Base-by-base conservation (phyloP, 1,140 invertebrate species). In the Nixonia krombeini region DNA sequence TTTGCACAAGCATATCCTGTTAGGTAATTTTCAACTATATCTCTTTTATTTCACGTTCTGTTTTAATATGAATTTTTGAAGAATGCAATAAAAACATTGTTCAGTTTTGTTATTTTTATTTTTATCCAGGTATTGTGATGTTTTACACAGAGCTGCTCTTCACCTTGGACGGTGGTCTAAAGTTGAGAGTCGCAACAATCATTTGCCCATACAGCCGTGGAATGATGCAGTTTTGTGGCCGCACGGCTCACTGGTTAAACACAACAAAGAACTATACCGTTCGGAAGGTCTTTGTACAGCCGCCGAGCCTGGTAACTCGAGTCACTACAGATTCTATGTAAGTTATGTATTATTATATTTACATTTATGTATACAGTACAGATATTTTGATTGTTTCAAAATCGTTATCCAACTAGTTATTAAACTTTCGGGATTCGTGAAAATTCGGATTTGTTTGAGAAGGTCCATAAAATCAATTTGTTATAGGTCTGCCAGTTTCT, bases 121-220 rank as follows among this genome's bases (percentile, higher is more conserved):
- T 42, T 49, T n/a, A 26, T 31, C 9, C 37, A 87, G 90, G 61
- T 95, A 96, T 76, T 92, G 94, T 71, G 96, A 99, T 84, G 90
- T 93, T 9, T 84, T 97, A 25, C 96, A 99, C 76, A 87, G 93
- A 74, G 92, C 94, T 51, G 92, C 96, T 0, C 80, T 95, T 13
- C 96, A 99, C 84, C 87, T 98, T 8, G 96, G 96, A 6, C 88
- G 88, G 61, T 98, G 95, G 95, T 87, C 88, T 35, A 90, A 89
- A 76, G 83, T 95, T 41, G 91, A 93, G 74, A 86, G 86, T 42
- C 87, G 87, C 58, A 88, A 87, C 78, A 86, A 69, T 70, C 88
- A 89, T 77, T 87, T 90, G 12, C 87, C 89, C 4, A 88, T 87
- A 37, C 89, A 89, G 79, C 78, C 86, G 70, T 95, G 94, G 93